These are phyloP conservation scores for Leptatherina wallacei DNA, from an alignment of 2,797 vertebrate species.

Conservation along the genomic window DNA sequence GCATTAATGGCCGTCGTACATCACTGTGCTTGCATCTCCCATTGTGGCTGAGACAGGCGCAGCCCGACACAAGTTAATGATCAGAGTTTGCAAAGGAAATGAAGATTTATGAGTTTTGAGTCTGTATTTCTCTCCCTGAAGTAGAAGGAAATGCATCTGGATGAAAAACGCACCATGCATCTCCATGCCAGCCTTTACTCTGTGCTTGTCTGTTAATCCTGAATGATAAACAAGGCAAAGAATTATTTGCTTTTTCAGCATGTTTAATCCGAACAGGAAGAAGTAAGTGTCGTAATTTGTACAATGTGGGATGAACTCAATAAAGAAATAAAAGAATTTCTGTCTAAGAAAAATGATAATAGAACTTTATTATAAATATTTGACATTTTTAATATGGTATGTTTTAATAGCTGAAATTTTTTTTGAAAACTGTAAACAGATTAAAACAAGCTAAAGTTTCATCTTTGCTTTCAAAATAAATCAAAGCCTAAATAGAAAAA, in stretches of 20 bases:
- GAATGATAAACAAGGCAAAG: constrained; percentile 31
- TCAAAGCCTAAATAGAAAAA: neutral
- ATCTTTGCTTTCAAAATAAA: neutral
- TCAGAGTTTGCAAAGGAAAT: constrained; percentile 75
- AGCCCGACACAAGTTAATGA: constrained; percentile 72
- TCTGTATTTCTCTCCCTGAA: constrained; percentile 33
- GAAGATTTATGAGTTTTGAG: constrained; percentile 70
- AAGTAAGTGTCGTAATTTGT: constrained; percentile 10
- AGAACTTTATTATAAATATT: neutral
- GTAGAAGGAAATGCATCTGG: constrained; percentile 45
- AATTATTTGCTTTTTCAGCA: constrained; percentile 2
- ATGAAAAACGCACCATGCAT: constrained; percentile 39
- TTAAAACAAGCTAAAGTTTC: neutral
- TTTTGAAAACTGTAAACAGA: neutral
- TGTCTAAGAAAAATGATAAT: neutral
- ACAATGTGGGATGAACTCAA: constrained; percentile 25
- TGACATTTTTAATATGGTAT: neutral
- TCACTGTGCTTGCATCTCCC: constrained; percentile 66
- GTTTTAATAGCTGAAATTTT: neutral
- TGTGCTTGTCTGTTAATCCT: constrained; percentile 33
- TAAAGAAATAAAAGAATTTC: neutral
- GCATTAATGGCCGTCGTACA: constrained; percentile 75
- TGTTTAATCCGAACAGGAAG: constrained; percentile 11
- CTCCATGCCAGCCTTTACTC: constrained; percentile 26
- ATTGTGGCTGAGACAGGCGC: constrained; percentile 53